These are phyloP conservation scores for Himalopsyche japonica DNA, from an alignment of 2,888 invertebrate species.

Conservation along the genomic window DNA sequence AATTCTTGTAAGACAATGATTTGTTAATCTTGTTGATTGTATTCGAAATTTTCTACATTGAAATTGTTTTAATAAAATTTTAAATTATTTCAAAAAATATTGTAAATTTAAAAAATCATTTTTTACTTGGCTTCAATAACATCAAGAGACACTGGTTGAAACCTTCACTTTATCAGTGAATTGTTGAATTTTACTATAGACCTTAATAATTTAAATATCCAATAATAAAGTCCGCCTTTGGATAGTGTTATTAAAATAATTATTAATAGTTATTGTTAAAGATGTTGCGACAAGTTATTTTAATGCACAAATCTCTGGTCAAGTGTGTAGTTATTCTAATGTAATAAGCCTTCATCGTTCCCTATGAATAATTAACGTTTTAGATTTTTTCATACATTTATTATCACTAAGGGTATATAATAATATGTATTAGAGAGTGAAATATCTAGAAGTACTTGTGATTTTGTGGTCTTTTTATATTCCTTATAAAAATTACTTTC, in stretches of 20 bases:
- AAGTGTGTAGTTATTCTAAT: neutral
- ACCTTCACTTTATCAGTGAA: neutral
- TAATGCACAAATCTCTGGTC: neutral
- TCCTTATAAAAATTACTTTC: neutral
- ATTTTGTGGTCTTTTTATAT: slow-evolving; percentile 5
- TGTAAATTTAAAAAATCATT: too few relatives aligned
- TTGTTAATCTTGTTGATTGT: too few relatives aligned
- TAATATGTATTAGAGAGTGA: neutral
- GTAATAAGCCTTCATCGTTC: neutral
- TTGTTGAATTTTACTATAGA: neutral
- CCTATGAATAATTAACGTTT: neutral
- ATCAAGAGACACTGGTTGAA: neutral
- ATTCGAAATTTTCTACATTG: too few relatives aligned
- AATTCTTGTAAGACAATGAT: too few relatives aligned
- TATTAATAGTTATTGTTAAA: neutral
- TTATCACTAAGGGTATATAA: neutral
- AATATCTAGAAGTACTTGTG: slow-evolving; percentile 18
- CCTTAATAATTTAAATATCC: neutral
- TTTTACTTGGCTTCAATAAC: too few relatives aligned
- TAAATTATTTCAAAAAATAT: too few relatives aligned
- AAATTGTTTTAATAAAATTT: too few relatives aligned
- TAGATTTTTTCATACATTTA: neutral
- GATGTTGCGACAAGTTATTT: neutral
- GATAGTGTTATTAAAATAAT: neutral
- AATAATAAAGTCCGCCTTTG: neutral